These are phyloP conservation scores for Tragulus kanchil DNA, from an alignment of 2,113 vertebrate genomes.

Conservation along the genomic window DNA sequence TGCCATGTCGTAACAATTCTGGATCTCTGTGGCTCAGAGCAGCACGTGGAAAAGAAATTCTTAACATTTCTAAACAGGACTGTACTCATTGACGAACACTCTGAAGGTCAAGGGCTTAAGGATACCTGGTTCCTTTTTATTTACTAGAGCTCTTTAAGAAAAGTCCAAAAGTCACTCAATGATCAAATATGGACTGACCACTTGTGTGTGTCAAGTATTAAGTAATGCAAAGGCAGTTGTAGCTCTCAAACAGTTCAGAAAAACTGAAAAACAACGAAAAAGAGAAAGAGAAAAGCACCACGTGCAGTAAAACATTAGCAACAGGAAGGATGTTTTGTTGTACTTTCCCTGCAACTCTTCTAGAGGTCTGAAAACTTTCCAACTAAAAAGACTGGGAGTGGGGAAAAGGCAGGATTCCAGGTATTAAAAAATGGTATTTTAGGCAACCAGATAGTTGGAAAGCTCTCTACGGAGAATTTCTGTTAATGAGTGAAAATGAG, in stretches of 20 bases:
- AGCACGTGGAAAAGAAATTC: neutral
- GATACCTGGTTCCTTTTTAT: neutral
- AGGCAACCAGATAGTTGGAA: neutral
- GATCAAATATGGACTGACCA: neutral
- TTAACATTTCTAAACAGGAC: neutral
- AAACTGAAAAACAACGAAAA: neutral
- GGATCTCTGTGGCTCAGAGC: neutral
- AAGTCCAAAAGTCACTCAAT: neutral
- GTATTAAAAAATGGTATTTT: neutral
- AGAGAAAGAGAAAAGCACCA: neutral
- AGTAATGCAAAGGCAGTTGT: neutral
- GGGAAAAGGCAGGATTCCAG: neutral
- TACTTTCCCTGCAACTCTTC: neutral
- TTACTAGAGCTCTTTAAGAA: neutral
- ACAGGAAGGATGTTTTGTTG: neutral
- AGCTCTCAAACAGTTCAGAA: neutral
- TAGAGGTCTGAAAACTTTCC: neutral
- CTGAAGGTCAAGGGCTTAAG: neutral
- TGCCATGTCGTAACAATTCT: fast-evolving
- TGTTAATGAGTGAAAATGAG: neutral
- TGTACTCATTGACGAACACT: neutral
- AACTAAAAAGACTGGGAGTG: neutral
- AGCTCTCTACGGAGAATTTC: neutral
- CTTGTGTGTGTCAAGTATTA: neutral
- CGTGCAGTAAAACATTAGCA: neutral